A percentile compares a stretch with the other conserved stretches of the same genome.
Evolutionary conservation across 2,888 invertebrate genomes (phyloP).

Genomic region (Leucoptera coffeella): DNA sequence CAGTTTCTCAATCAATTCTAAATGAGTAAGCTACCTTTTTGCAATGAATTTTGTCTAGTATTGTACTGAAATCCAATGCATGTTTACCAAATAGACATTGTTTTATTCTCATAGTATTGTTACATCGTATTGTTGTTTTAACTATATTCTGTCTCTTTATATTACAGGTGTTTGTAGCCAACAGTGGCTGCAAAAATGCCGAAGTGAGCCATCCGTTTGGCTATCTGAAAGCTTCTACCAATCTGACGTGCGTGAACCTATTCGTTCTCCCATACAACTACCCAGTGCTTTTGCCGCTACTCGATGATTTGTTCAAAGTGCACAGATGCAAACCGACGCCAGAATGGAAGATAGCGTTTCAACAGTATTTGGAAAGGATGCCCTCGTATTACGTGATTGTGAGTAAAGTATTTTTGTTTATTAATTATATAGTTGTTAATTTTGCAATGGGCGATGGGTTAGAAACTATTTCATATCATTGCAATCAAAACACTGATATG

Average conservation of each 20-base stretch:
- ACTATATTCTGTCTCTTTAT: not conserved
- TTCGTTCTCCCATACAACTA: slow-evolving; percentile 99
- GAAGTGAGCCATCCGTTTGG: slow-evolving; percentile 95
- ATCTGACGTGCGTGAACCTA: slow-evolving; percentile 88
- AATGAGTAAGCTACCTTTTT: too few species aligned
- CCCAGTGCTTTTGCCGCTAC: slow-evolving; percentile 82
- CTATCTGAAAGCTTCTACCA: slow-evolving; percentile 93
- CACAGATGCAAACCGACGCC: slow-evolving; percentile 87
- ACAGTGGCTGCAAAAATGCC: slow-evolving; percentile 74
- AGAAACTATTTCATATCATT: too few species aligned
- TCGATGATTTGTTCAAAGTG: slow-evolving; percentile 91
- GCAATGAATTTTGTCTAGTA: too few species aligned
- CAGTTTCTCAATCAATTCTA: too few species aligned
- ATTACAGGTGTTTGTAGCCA: slow-evolving; percentile 76
- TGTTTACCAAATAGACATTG: too few species aligned
- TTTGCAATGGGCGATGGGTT: too few species aligned
- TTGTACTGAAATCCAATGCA: too few species aligned
- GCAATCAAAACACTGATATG: too few species aligned
- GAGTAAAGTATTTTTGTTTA: slow-evolving; percentile 14
- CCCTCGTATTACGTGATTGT: slow-evolving; percentile 90
- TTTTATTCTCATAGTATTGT: too few species aligned
- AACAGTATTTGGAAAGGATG: slow-evolving; percentile 91
- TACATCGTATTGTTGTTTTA: too few species aligned
- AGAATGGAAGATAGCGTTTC: slow-evolving; percentile 90
- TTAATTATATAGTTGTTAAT: too few species aligned